Evolutionary conservation across 2,888 invertebrate species (phyloP).

Genomic region (Amphimallon solstitiale): DNA sequence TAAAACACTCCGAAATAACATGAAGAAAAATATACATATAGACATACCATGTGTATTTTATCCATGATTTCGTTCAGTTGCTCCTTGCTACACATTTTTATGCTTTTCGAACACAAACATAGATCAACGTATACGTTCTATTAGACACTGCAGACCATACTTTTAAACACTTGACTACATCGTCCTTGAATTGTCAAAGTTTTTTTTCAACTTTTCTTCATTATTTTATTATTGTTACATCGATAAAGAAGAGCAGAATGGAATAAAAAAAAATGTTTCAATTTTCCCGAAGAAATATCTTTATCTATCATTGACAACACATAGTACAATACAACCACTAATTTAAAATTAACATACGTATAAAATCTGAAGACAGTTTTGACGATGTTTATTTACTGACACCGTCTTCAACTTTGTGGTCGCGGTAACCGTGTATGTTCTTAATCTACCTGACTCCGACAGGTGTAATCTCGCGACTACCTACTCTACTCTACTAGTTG

Average conservation of each 20-base stretch:
- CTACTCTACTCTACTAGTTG: slow-evolving; percentile 24
- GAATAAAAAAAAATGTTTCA: too few relatives aligned
- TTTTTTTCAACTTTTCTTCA: background rate
- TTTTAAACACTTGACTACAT: background rate
- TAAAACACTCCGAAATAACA: too few relatives aligned
- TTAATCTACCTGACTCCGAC: slow-evolving; percentile 45
- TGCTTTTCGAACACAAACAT: slow-evolving; percentile 22
- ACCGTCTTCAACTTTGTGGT: slow-evolving; percentile 20
- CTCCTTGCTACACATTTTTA: slow-evolving; percentile 74
- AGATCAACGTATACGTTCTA: background rate
- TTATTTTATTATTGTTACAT: background rate
- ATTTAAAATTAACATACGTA: too few relatives aligned
- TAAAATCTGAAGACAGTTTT: background rate
- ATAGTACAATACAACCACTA: too few relatives aligned
- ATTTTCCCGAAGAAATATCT: too few relatives aligned
- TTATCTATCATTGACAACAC: too few relatives aligned
- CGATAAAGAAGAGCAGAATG: too few relatives aligned
- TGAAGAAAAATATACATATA: too few relatives aligned
- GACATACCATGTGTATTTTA: slow-evolving; percentile 79
- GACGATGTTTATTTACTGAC: background rate
- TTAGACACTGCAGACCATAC: background rate
- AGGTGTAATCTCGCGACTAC: slow-evolving; percentile 43
- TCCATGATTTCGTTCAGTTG: slow-evolving; percentile 77
- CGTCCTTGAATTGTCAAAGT: background rate
- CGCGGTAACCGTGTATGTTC: slow-evolving; percentile 16